phyloP scores from a whole-genome alignment of 1,140 invertebrate species.

The Drosophila auraria region DNA sequence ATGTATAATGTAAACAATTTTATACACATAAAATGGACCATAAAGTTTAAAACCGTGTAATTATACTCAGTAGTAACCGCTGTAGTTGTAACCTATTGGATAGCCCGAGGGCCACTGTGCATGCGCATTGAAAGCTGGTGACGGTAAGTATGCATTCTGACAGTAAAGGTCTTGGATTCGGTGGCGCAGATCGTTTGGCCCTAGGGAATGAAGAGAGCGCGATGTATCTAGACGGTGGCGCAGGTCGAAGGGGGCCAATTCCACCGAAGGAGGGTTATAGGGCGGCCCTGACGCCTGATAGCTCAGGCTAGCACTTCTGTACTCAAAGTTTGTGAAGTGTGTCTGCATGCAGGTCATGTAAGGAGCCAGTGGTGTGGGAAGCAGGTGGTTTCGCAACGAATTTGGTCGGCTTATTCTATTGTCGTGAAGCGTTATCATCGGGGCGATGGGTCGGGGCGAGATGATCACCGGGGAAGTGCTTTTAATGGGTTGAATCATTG shows the following conservation, averaged over 20 bases:
- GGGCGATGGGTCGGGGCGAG: slow-evolving; percentile 2
- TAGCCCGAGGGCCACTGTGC: neutral
- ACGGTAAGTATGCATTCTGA: neutral
- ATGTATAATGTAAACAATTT: neutral
- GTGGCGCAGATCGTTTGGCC: slow-evolving; percentile 18
- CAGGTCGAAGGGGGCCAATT: slow-evolving; percentile 7
- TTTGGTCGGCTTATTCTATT: neutral
- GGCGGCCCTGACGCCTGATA: too few species aligned
- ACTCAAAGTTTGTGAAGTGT: slow-evolving; percentile 11
- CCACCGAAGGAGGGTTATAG: neutral
- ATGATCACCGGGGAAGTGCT: neutral
- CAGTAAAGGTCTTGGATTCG: neutral
- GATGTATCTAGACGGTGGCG: slow-evolving; percentile 12
- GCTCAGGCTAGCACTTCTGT: neutral
- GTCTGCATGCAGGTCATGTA: neutral
- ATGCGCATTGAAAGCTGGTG: neutral
- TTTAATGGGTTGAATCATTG: too few species aligned
- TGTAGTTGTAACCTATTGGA: neutral
- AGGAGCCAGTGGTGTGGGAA: neutral
- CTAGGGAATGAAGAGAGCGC: slow-evolving; percentile 2
- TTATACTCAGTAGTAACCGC: slow-evolving; percentile 2
- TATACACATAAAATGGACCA: neutral
- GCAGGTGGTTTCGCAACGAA: neutral
- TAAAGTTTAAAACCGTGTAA: too few species aligned
- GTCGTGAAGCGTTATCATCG: slow-evolving; percentile 13